Base-by-base conservation (phyloP, 2,797 vertebrate species). In the Fistularia tabacaria region DNA sequence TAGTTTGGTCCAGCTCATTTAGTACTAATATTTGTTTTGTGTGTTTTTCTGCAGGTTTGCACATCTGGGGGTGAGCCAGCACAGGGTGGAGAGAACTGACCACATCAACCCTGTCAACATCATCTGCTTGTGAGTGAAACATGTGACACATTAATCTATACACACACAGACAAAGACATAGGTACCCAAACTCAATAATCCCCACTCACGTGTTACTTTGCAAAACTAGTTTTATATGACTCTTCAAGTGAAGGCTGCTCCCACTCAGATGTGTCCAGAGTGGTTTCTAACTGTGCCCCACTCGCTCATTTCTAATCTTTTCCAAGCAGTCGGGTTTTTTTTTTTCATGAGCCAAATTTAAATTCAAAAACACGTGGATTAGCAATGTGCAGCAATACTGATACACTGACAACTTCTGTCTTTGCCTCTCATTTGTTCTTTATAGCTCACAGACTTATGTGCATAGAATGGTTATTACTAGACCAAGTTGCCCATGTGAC, bases 41-140 rank as follows among this genome's bases (percentile, higher is more conserved):
- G 36, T 42, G 25, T 56, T 59, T 47, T 51, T 61, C 13, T 63
- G 47, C 80, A 98, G 95, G 75, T 99, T 98, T 88, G 92, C 95
- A 75, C 92, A 90, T 71, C 88, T 98, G 76, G 94, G 95, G 6
- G 92, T 93, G 77, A 94, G 91, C 84, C 95, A 95, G 66, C 92
- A 96, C 84, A 91, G 84, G 66, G 92, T 93, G 85, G 94, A 95
- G 57, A 91, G 85, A 78, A 87, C 54, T 3, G 91, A 82, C 56
- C 83, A 80, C 66, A 91, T 89, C 68, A 85, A 73, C 25, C 71
- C 90, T 47, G 92, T 90, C 7, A 91, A 88, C 52, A 86, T 94
- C 77, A 92, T 91, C 84, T 91, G 90, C 83, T 66, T 98, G 95
- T 99, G 87, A 95, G 97, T 95, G 64, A 71, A 83, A 69, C 55